Base-by-base conservation (phyloP, 2,888 invertebrate genomes). In the Drosophila kuntzei region DNA sequence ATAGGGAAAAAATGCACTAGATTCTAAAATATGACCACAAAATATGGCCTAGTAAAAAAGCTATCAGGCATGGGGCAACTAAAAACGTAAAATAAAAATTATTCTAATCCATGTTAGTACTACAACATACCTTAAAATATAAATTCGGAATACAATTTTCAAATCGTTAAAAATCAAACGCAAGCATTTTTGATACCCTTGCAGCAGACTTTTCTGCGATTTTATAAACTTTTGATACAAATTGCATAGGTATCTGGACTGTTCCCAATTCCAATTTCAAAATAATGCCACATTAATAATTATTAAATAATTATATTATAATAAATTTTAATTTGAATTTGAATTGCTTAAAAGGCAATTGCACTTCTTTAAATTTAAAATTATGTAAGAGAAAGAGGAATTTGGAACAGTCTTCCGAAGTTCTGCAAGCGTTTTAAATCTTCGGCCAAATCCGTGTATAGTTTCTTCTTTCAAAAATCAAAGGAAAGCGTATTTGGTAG, bases 1-100 rank as follows among this genome's bases (percentile, higher is more conserved):
- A 36, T 36, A 12, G 18, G 41, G 6, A 49, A 63, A 75, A 75
- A 76, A 79, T 75, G 76, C 81, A 62, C 61, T 66, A 65, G 37
- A 32, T 25, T 49, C 25, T 29, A 49, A 37, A 49, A 54, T 16
- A 59, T 29, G 18, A 39, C 20, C 20, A 57, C 18, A 14, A 16
- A 4, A 53, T n/a, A 43, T 44, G 36, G 51, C 22, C 43, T 60
- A 58, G 46, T 32, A 41, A 55, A 65, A 72, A 61, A 67, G 61
- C 61, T 59, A 57, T 55, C 50, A 83, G 77, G 71, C 74, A 71
- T 16, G 27, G 37, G 68, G 29, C 65, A 74, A 70, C 39, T 27
- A n/a, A 68, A 62, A 37, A 47, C 12, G n/a, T 18, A 36, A 47
- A 58, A 53, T 20, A 25, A 66, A 62, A 64, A 25, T n/a, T 61